phyloP scores from a whole-genome alignment of 2,797 vertebrate species.

The Coluber constrictor region DNA sequence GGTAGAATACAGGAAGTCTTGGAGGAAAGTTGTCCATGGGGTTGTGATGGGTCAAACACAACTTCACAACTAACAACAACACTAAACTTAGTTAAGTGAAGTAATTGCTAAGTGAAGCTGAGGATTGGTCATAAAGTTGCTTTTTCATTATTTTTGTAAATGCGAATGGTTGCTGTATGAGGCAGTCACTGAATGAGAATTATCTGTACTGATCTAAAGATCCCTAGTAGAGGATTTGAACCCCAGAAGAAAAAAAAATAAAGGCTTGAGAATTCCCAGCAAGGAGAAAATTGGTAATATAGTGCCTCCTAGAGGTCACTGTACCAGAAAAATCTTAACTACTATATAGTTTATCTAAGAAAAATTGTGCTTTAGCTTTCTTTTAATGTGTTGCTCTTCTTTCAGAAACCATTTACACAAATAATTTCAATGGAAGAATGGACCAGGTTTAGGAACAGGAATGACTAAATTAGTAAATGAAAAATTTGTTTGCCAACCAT shows the following conservation, averaged over 20 bases:
- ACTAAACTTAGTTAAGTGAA: neutral
- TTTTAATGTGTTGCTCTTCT: neutral
- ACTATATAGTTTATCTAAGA: neutral
- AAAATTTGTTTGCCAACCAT: neutral
- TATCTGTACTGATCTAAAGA: neutral
- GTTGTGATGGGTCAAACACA: no score
- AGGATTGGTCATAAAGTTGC: neutral
- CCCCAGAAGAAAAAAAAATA: neutral
- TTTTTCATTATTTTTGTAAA: neutral
- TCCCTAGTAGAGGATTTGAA: neutral
- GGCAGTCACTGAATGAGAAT: neutral
- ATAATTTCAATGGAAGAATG: neutral
- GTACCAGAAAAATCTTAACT: neutral
- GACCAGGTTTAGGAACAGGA: neutral
- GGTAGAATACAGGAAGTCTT: no score
- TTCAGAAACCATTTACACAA: neutral
- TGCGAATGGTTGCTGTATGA: neutral
- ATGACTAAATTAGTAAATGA: neutral
- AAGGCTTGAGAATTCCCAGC: neutral
- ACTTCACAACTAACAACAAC: no score
- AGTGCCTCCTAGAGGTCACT: neutral
- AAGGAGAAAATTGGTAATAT: neutral
- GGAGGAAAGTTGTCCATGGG: no score
- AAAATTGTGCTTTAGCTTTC: neutral
- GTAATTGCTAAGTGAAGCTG: neutral